A percentile compares a stretch with the other conserved stretches of the same genome.
phyloP scores from a whole-genome alignment of 2,888 invertebrate genomes.

The Synanthedon andrenaeformis region DNA sequence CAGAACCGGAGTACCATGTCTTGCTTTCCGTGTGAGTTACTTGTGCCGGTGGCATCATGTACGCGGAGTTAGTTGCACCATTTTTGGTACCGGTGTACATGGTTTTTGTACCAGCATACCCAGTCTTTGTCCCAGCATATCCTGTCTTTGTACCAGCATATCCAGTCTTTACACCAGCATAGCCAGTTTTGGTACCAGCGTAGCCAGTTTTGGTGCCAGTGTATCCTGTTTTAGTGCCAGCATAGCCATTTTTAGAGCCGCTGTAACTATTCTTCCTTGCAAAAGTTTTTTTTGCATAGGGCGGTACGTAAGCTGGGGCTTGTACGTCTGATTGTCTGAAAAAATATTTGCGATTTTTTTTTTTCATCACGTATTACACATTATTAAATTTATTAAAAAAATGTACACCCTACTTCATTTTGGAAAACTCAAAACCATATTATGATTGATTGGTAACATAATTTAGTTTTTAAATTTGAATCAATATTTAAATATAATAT shows the following conservation, averaged over 20 bases:
- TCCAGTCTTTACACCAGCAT: slow-evolving; percentile 14
- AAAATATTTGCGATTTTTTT: slow-evolving; percentile 1
- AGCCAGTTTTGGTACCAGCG: slow-evolving; percentile 15
- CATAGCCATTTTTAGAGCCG: slow-evolving; percentile 10
- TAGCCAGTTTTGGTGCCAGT: slow-evolving; percentile 17
- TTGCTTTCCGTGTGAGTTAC: slow-evolving; percentile 16
- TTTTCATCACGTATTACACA: background rate
- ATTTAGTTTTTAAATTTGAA: no score
- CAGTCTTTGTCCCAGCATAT: slow-evolving; percentile 18
- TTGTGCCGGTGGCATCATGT: slow-evolving; percentile 3
- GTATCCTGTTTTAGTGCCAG: slow-evolving; percentile 12
- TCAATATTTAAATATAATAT: no score
- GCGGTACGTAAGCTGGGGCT: slow-evolving; percentile 44
- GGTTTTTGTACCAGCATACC: slow-evolving; percentile 15
- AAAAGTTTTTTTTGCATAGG: slow-evolving; percentile 28
- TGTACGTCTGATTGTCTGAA: slow-evolving; percentile 52
- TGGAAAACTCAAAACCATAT: no score
- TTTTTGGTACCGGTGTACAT: slow-evolving; percentile 17
- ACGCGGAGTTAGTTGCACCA: slow-evolving; percentile 21
- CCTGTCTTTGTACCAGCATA: slow-evolving; percentile 23
- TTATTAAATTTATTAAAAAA: slow-evolving; percentile 1
- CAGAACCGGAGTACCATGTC: slow-evolving; percentile 36
- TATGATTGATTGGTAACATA: no score
- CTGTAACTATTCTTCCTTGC: slow-evolving; percentile 13
- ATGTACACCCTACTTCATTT: background rate